Evolutionary conservation across 1,140 invertebrate species (phyloP).

Genomic region (Scaptomyza pallida): DNA sequence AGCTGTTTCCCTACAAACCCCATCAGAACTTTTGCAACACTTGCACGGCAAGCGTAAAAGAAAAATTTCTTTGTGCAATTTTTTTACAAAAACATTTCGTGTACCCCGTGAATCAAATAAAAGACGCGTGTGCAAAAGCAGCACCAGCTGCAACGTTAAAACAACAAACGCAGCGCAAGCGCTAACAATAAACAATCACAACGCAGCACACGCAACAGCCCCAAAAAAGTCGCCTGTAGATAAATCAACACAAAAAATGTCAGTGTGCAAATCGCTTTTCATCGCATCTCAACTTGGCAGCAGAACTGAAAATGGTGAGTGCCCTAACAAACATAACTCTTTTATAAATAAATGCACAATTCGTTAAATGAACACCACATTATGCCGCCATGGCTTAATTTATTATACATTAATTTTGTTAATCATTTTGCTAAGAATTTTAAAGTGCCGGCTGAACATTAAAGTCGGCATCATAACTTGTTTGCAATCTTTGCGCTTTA

Average conservation of each 20-base stretch:
- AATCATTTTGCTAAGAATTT: not conserved
- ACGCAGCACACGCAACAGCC: constrained; percentile 18
- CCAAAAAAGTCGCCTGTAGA: constrained; percentile 1
- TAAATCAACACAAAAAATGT: constrained; percentile 42
- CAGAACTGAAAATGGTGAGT: constrained; percentile 77
- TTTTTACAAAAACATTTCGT: constrained; percentile 56
- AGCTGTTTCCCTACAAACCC: constrained; percentile 34
- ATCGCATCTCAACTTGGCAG: constrained; percentile 54
- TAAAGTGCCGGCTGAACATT: not conserved
- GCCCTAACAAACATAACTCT: not conserved
- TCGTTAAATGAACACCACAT: not conserved
- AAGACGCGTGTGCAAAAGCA: constrained; percentile 51
- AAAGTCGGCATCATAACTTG: constrained; percentile 22
- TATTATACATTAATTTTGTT: not conserved
- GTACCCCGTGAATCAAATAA: constrained; percentile 22
- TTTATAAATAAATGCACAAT: constrained; percentile 4
- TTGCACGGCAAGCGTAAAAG: constrained; percentile 49
- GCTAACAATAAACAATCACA: constrained; percentile 9
- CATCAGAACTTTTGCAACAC: constrained; percentile 44
- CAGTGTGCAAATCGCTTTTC: constrained; percentile 34
- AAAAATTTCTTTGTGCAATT: constrained; percentile 63
- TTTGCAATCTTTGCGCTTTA: constrained; percentile 13
- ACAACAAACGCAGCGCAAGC: constrained; percentile 10
- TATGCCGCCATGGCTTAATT: not conserved
- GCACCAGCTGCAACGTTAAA: constrained; percentile 44